Percentiles rank a stretch among this genome's conserved stretches.
These are phyloP conservation scores for Ateles fusciceps DNA, from an alignment of 2,797 vertebrate species.

Conservation along the genomic window DNA sequence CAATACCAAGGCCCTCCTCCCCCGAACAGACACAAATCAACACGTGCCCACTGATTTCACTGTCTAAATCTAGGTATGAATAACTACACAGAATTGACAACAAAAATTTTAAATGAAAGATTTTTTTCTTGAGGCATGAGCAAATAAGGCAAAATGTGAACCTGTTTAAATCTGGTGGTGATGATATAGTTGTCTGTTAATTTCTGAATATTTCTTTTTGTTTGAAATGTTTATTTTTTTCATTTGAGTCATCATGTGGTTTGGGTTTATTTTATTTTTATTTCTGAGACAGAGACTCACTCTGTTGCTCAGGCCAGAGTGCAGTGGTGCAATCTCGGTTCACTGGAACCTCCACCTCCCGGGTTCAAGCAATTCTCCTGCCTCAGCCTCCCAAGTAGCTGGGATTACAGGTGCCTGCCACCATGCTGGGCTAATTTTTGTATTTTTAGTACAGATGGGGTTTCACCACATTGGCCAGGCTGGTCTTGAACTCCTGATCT, in stretches of 20 bases:
- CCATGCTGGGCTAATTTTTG: background rate
- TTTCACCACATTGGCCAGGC: background rate
- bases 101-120: background rate
- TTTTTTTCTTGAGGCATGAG: background rate
- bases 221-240: background rate
- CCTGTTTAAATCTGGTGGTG: background rate
- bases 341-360: background rate
- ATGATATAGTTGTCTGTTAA: background rate
- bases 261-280: background rate
- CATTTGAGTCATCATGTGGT: background rate
- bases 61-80: background rate
- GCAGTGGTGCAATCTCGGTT: background rate
- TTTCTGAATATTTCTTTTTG: background rate
- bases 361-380: background rate
- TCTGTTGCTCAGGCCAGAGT: background rate
- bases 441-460: background rate
- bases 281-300: background rate
- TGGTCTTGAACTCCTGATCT: background rate
- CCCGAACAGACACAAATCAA: background rate
- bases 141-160: background rate
- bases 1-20: background rate
- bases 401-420: background rate
- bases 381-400: background rate
- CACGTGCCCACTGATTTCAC: background rate
- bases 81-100: background rate